A percentile compares a stretch with the other conserved stretches of the same genome.
phyloP scores from a whole-genome alignment of 2,797 vertebrate species.

The Poeciliopsis paucimaculata region DNA sequence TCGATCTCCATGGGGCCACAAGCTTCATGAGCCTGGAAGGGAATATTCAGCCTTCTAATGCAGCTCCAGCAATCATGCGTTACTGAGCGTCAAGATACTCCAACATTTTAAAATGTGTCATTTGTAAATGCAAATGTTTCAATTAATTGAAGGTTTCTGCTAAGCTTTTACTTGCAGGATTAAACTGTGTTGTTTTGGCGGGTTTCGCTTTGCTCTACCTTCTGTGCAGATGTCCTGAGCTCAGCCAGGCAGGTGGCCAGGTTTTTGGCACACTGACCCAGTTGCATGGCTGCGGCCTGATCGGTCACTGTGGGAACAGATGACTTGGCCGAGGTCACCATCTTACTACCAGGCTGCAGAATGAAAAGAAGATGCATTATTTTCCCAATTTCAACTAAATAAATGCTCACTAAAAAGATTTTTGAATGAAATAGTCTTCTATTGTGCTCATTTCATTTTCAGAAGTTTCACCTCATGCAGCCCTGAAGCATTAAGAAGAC shows the following conservation, averaged over 20 bases:
- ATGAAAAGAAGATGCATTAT: not conserved
- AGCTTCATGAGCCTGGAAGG: constrained; percentile 92
- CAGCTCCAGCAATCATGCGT: not conserved
- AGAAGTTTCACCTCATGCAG: constrained; percentile 7
- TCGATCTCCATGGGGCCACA: constrained; percentile 99
- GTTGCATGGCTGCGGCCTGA: constrained; percentile 97
- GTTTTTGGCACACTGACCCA: constrained; percentile 97
- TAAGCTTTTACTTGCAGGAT: not conserved
- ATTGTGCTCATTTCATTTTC: not conserved
- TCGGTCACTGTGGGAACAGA: constrained; percentile 95
- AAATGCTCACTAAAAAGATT: not conserved
- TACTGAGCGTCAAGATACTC: not conserved
- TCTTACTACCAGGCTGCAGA: constrained; percentile 93
- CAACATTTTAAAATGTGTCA: not conserved
- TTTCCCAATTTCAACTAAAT: not conserved
- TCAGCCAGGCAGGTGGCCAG: constrained; percentile 96
- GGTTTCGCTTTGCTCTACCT: constrained; percentile 77
- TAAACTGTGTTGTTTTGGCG: not conserved
- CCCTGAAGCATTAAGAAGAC: constrained; percentile 22
- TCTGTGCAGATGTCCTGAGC: constrained; percentile 91
- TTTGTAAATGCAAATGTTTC: not conserved
- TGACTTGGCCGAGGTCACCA: constrained; percentile 96
- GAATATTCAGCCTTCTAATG: not conserved
- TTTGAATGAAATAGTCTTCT: not conserved
- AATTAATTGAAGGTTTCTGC: not conserved